Evolutionary conservation across 1,140 invertebrate genomes (phyloP).

Genomic region (Drosophila baimaii): DNA sequence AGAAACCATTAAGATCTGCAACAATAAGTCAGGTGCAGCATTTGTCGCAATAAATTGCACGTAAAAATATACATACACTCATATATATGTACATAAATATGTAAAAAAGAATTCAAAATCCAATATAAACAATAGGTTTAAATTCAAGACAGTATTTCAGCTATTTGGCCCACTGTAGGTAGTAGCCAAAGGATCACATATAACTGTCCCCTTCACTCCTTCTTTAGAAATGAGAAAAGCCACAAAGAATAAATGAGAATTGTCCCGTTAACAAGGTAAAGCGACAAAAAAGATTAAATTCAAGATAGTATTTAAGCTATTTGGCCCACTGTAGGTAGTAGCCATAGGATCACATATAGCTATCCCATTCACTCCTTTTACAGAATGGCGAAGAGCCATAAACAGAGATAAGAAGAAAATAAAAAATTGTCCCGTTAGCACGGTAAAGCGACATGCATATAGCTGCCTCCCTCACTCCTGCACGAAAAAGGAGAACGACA

Average conservation of each 20-base stretch:
- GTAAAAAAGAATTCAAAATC: background rate
- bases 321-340: background rate
- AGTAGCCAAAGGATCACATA: background rate
- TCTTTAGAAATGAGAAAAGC: background rate
- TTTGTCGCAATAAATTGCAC: slow-evolving; percentile 9
- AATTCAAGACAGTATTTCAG: background rate
- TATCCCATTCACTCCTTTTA: background rate
- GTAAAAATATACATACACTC: background rate
- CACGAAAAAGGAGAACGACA: background rate
- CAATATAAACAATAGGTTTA: background rate
- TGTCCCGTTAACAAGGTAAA: too few relatives aligned
- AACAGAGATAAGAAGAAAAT: too few relatives aligned
- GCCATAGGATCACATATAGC: background rate
- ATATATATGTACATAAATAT: background rate
- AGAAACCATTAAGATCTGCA: slow-evolving; percentile 6
- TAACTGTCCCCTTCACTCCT: background rate
- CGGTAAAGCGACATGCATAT: background rate
- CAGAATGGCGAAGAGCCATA: background rate
- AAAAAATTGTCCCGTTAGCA: background rate
- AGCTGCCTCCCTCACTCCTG: background rate
- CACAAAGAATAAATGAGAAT: background rate
- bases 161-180: background rate
- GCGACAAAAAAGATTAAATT: background rate
- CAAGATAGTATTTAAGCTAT: background rate
- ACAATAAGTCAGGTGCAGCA: slow-evolving; percentile 21